Conservation (phyloP, 1,140 invertebrate genomes). For the Drosophila trapezifrons region DNA sequence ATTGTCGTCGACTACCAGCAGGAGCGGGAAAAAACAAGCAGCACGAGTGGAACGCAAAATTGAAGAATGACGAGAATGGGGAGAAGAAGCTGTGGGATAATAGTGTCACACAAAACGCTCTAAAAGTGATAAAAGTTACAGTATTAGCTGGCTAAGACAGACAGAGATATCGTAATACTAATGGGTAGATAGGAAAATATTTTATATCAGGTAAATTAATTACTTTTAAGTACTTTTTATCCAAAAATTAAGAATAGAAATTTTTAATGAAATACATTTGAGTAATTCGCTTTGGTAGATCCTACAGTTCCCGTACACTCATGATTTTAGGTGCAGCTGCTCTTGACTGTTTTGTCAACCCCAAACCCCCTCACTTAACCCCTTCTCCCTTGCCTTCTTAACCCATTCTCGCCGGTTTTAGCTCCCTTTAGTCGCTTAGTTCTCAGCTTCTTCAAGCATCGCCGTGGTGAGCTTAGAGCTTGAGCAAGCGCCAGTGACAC, state of each 20-base stretch:
- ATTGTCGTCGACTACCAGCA: conserved; percentile 61
- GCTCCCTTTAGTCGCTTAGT: neutral
- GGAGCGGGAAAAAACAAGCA: conserved; percentile 32
- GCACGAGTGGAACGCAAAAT: conserved; percentile 19
- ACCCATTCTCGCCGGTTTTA: neutral
- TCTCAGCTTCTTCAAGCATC: conserved; percentile 20
- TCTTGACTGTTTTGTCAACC: conserved; percentile 22
- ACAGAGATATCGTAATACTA: neutral
- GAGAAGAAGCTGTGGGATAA: conserved; percentile 35
- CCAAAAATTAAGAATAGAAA: neutral
- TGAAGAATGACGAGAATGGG: conserved; percentile 18
- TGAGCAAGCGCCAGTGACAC: conserved; percentile 52
- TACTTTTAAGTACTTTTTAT: no score
- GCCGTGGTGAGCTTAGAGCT: conserved; percentile 16
- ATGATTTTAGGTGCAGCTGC: conserved; percentile 1
- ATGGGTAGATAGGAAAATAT: no score
- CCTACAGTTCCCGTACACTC: no score
- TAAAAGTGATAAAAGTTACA: conserved; percentile 32
- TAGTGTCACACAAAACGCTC: conserved; percentile 51
- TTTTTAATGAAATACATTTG: neutral
- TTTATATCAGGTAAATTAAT: neutral
- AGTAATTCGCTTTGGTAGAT: neutral
- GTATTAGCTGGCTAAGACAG: conserved; percentile 10
- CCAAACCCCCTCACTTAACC: neutral
- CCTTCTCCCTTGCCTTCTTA: neutral